Percentiles rank a stretch among this genome's conserved stretches.
Conservation (phyloP, 2,797 vertebrate species). For the Myotis vivesi region DNA sequence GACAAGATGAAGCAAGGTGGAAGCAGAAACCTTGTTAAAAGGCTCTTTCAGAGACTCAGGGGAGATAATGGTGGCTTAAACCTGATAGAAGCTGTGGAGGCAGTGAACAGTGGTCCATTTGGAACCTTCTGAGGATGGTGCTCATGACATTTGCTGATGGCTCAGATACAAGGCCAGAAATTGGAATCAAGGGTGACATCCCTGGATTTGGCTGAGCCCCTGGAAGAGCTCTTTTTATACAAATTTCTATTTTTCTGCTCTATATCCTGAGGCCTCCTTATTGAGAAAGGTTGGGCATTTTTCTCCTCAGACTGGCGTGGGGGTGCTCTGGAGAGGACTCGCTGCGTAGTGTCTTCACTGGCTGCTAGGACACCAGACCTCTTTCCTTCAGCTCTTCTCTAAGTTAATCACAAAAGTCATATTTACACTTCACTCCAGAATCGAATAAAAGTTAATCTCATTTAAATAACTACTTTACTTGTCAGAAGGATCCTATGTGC, state of each 20-base stretch:
- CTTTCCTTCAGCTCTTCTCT: not conserved
- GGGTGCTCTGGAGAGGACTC: not conserved
- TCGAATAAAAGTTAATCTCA: not conserved
- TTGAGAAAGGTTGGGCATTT: not conserved
- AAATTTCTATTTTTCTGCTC: not conserved
- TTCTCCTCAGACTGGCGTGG: not conserved
- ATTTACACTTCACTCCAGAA: not conserved
- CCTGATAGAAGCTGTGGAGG: not conserved
- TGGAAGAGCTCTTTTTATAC: not conserved
- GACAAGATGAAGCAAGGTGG: not conserved
- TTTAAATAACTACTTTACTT: not conserved
- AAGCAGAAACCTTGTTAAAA: not conserved
- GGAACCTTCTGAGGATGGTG: not conserved
- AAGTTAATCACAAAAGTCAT: not conserved
- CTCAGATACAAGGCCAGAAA: not conserved
- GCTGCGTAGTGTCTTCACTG: not conserved
- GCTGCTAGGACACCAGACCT: not conserved
- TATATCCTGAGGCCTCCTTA: not conserved
- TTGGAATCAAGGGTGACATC: not conserved
- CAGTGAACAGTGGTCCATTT: accelerated
- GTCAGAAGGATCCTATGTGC: accelerated
- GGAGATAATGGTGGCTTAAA: not conserved
- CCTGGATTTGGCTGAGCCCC: not conserved
- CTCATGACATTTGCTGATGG: not conserved
- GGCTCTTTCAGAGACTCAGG: not conserved